phyloP scores from a whole-genome alignment of 2,888 invertebrate species.

The Conus canariensis region DNA sequence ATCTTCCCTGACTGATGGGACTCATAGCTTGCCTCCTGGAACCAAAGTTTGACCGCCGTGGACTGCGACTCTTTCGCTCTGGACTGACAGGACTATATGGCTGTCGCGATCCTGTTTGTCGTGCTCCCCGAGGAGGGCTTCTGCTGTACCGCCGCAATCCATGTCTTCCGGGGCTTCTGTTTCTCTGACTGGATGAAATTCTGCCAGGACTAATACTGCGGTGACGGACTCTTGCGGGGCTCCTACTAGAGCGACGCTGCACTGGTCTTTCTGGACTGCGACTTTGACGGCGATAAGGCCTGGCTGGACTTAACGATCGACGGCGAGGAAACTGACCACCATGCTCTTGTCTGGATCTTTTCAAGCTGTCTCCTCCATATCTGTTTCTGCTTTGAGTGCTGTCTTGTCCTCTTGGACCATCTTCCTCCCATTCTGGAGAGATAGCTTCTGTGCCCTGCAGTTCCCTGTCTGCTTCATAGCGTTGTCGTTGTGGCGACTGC shows the following conservation, averaged over 20 bases:
- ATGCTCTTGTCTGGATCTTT: neutral
- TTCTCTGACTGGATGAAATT: neutral
- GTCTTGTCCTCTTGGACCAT: neutral
- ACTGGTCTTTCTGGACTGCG: neutral
- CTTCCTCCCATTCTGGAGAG: constrained; percentile 40
- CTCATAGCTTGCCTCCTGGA: neutral
- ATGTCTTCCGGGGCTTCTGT: neutral
- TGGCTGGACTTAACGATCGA: neutral
- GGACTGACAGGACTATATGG: constrained; percentile 5
- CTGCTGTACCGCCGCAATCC: neutral
- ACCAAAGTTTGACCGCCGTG: neutral
- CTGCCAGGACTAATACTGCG: constrained; percentile 31
- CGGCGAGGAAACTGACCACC: neutral
- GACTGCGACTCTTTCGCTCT: constrained; percentile 21
- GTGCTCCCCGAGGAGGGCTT: neutral
- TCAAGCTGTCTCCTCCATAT: neutral
- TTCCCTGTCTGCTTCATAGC: neutral
- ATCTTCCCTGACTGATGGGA: constrained; percentile 29
- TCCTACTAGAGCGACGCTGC: constrained; percentile 5
- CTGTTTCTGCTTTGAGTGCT: neutral
- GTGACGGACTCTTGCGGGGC: constrained; percentile 11
- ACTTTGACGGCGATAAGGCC: neutral
- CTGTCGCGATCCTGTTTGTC: neutral
- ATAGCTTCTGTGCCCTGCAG: constrained; percentile 38
- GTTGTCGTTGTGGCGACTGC: neutral